Evolutionary conservation across 2,797 vertebrate species (phyloP).

Genomic region (Fundulus diaphanus): DNA sequence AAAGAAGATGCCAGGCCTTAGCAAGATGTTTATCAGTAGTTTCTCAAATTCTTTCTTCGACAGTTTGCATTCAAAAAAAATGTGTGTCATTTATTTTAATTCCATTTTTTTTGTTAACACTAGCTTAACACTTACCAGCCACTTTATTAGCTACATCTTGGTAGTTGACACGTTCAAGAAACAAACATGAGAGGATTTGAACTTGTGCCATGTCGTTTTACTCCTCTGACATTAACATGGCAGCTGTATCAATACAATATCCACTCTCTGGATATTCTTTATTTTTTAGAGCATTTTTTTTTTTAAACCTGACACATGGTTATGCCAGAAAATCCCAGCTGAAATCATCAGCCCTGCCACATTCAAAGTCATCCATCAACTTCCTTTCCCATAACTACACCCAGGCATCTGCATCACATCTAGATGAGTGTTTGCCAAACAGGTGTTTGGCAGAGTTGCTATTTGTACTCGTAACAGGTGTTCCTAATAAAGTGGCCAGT

Average conservation of each 20-base stretch:
- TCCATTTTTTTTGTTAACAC: background rate
- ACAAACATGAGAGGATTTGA: background rate
- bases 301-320: background rate
- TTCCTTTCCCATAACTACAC: background rate
- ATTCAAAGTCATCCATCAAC: background rate
- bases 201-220: background rate
- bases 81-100: background rate
- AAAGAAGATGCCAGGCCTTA: background rate
- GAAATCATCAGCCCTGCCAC: background rate
- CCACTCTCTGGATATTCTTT: background rate
- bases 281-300: background rate
- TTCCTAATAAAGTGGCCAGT: background rate
- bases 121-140: background rate
- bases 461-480: background rate
- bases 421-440: background rate
- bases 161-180: background rate
- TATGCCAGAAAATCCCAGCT: background rate
- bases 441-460: background rate
- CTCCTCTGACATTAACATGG: background rate
- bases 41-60: background rate
- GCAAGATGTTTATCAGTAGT: background rate
- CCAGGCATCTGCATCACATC: background rate
- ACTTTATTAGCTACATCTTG: no score
- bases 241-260: background rate
- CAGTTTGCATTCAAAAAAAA: background rate